Evolutionary conservation across 2,888 invertebrate species (phyloP), one percentile per base, ranked within the genome.

Genomic region (Chymomyza caudatula): DNA sequence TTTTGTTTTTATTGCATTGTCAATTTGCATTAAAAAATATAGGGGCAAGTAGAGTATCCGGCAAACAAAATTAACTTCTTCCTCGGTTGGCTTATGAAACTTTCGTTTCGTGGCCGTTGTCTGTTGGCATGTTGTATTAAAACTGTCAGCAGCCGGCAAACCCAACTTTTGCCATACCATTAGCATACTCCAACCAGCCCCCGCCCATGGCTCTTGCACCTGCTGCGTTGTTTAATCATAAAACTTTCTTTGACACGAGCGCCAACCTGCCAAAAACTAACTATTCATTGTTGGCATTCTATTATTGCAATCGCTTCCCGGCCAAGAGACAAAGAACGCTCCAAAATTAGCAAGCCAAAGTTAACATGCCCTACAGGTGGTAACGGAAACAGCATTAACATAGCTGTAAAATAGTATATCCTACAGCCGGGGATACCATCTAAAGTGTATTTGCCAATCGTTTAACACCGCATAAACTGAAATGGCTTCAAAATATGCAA

Each of bases 61-160:
- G 58, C 72, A 72, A 63, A 62, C 58, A 43, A 52, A 67, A 72
- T 67, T 64, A 71, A 71, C 55, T 71, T 71, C 60, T 63, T 44
- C 20, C 47, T 19, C 43, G 51, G 44, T 13, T 62, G 29, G 59
- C 29, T 29, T 37, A 70, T 70, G 54, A 43, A 70, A 70, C 20
- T 11, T 62, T 23, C 51, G 37, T 11, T 5, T 37, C 47, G 17
- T 47, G 47, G 17, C 47, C 57, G 69, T 65, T 53, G n/a, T 29
- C 49, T 49, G 29, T 60, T 85, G 75, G 70, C 66, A 73, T 73
- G 62, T 65, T 75, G 73, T 55, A 77, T 83, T 77, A 70, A 71
- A 65, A 70, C 60, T 85, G 85, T 83, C 84, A 79, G 83, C 68
- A 56, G 71, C 54, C 74, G 23, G n/a, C 53, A 19, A 47, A 13